Evolutionary conservation across 2,888 invertebrate species (phyloP).

Genomic region (Aphidoletes aphidimyza): DNA sequence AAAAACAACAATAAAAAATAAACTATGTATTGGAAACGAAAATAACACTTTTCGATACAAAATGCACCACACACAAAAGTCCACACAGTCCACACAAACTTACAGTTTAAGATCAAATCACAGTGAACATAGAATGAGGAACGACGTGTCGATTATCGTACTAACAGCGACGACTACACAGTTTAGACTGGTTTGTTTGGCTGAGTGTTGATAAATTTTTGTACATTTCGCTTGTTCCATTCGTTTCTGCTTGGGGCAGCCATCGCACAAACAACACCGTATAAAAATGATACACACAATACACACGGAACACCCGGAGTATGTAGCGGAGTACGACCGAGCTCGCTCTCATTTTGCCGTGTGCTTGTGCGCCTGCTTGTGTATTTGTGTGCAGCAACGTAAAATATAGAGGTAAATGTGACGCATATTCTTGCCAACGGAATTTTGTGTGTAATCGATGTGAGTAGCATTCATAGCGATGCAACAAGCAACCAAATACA

Average conservation of each 20-base stretch:
- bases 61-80: not conserved
- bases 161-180: conserved; percentile 15
- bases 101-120: conserved; percentile 18
- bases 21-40: too few species aligned
- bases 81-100: not conserved
- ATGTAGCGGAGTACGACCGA: not conserved
- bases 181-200: conserved; percentile 43
- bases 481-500: conserved; percentile 27
- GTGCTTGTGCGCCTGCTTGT: not conserved
- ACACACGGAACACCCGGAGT: not conserved
- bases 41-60: too few species aligned
- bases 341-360: not conserved
- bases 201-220: conserved; percentile 35
- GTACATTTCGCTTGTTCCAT: not conserved
- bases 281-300: not conserved
- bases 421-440: conserved; percentile 46
- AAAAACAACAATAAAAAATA: too few species aligned
- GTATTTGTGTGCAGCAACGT: not conserved
- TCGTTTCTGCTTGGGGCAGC: conserved; percentile 35
- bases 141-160: conserved; percentile 40
- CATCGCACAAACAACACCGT: conserved; percentile 16
- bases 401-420: conserved; percentile 35
- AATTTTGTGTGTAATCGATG: conserved; percentile 33
- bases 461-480: conserved; percentile 32
- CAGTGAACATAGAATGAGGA: conserved; percentile 23